Evolutionary conservation across 2,888 invertebrate genomes (phyloP), one percentile per base, ranked within the genome.

Genomic region (Timema cristinae): DNA sequence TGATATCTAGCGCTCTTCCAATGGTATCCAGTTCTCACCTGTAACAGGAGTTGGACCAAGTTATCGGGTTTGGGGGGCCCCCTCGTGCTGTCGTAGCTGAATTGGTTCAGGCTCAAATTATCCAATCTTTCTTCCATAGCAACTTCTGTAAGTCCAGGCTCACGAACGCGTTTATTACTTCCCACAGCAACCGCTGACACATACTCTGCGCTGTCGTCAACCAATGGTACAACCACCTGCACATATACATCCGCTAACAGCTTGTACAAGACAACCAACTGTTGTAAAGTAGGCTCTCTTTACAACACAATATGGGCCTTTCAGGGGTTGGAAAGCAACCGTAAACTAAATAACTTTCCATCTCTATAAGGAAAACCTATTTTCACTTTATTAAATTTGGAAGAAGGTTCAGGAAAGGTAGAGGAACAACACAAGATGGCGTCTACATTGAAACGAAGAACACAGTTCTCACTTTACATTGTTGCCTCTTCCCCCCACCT

Each of bases 111-210:
- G 66, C 91, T 89, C 48, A 96, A 83, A 81, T 94, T 94, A 76
- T 93, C 91, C 47, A 96, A 81, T 50, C 95, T 85, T 9, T 90
- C 89, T 80, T 95, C 94, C 88, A 96, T 90, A 0, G 94, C 92
- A 11, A 93, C 87, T 81, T 93, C 90, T 52, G 86, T 74, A 67
- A 6, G 66, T 81, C 76, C 75, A 73, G 79, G 75, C 16, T 80
- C 78, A 56, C 80, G 79, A 75, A 78, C 77, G 78, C 81, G 82
- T 76, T 83, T 78, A 77, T 84, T 82, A 48, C 77, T 61, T 11
- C 77, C 71, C 5, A 76, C 66, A 6, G 77, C 56, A n/a, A 74
- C 76, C 69, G 76, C 76, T 15, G 77, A 56, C 7, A 66, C 63
- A 68, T 49, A 87, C 75, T 86, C 83, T 0, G 84, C 86, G 73